These are phyloP conservation scores for Poecilus cupreus DNA, from an alignment of 2,888 invertebrate species.

Conservation along the genomic window DNA sequence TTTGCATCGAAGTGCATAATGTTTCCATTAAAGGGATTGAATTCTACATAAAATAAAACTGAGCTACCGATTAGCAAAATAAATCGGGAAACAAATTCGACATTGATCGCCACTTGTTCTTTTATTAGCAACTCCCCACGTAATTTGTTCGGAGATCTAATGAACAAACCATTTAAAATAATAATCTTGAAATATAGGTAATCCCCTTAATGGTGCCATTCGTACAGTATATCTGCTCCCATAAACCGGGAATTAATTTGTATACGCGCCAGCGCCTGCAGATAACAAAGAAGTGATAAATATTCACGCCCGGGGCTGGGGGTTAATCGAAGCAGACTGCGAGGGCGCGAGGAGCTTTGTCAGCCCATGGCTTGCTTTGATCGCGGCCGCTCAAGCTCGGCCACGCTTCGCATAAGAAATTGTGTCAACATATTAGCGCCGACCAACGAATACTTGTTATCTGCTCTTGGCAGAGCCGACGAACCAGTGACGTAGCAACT, in stretches of 20 bases:
- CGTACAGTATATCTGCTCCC: constrained; percentile 61
- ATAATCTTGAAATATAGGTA: constrained; percentile 62
- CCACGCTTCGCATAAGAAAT: constrained; percentile 71
- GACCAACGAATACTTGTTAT: constrained; percentile 55
- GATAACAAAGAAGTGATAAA: constrained; percentile 60
- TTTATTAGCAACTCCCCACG: constrained; percentile 49
- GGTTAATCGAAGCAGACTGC: constrained; percentile 29
- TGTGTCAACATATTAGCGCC: constrained; percentile 70
- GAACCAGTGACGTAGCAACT: constrained; percentile 39
- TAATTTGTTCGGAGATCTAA: constrained; percentile 62
- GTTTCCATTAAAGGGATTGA: constrained; percentile 28
- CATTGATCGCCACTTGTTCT: constrained; percentile 40
- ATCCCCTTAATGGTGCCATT: constrained; percentile 58
- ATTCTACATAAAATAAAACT: constrained; percentile 31
- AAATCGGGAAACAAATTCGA: constrained; percentile 43
- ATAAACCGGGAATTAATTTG: constrained; percentile 60
- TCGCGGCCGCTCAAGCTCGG: constrained; percentile 66
- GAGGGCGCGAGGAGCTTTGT: constrained; percentile 12
- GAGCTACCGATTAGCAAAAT: constrained; percentile 11
- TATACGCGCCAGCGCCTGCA: constrained; percentile 55
- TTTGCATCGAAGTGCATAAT: constrained; percentile 6
- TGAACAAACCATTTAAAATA: constrained; percentile 65
- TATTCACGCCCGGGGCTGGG: constrained; percentile 19
- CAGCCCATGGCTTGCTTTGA: constrained; percentile 64
- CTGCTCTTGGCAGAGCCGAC: constrained; percentile 32